These are phyloP conservation scores for Trachemys scripta DNA, from an alignment of 2,113 vertebrate genomes.

Conservation along the genomic window DNA sequence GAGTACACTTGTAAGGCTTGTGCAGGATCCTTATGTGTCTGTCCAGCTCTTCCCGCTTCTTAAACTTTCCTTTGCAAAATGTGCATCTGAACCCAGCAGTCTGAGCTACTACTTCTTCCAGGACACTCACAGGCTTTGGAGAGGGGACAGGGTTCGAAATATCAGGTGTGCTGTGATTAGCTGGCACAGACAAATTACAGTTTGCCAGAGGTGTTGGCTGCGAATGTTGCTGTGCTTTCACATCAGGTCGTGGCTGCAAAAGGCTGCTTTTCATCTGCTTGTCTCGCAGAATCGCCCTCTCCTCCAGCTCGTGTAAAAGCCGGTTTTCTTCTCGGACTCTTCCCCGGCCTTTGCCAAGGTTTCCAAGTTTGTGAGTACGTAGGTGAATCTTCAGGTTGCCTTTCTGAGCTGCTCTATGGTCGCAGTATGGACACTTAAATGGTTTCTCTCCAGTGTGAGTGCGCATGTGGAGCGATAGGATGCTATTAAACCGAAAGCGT, in stretches of 20 bases:
- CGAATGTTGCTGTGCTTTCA: constrained; percentile 81
- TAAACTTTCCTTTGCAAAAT: constrained; percentile 99
- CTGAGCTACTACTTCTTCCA: constrained; percentile 88
- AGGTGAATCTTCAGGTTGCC: constrained; percentile 99
- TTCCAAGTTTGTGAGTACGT: constrained; percentile 97
- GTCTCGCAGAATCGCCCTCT: constrained; percentile 95
- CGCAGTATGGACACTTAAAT: constrained; percentile 98
- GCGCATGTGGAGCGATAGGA: constrained; percentile 98
- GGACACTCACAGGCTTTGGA: constrained; percentile 87
- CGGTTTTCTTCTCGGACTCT: constrained; percentile 97
- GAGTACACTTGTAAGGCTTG: constrained; percentile 98
- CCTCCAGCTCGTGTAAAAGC: constrained; percentile 95
- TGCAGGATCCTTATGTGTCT: constrained; percentile 98
- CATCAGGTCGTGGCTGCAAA: constrained; percentile 87
- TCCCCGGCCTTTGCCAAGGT: constrained; percentile 96
- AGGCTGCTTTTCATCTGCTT: constrained; percentile 96
- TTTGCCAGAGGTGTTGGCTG: constrained; percentile 87
- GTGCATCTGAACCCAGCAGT: constrained; percentile 95
- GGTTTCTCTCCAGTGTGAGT: constrained; percentile 99
- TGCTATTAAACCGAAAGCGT: constrained; percentile 99
- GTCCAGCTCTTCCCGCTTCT: constrained; percentile 97
- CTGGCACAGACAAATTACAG: constrained; percentile 86
- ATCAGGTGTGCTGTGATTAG: constrained; percentile 87
- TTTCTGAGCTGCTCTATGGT: constrained; percentile 97
- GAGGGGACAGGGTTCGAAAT: constrained; percentile 87